Evolutionary conservation across 1,140 invertebrate genomes (phyloP), one percentile per base, ranked within the genome.

Genomic region (Cephus cinctus): DNA sequence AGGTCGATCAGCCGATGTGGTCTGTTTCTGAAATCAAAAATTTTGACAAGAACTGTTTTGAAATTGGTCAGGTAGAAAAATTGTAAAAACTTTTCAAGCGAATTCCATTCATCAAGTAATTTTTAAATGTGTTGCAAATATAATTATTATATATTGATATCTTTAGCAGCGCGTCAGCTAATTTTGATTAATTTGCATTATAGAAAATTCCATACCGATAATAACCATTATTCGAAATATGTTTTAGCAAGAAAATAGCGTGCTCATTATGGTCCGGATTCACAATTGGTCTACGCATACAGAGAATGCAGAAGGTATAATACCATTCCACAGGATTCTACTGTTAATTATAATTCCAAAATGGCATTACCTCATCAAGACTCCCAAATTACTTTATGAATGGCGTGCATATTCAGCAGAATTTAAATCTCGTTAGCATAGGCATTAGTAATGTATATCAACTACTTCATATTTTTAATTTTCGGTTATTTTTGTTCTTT

Each of bases 331-430:
- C 22, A 30, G 18, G 12, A 44, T 20, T 12, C n/a, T 34, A n/a
- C 21, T 27, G 15, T 20, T 15, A 42, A 43, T 36, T 30, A 22
- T 15, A 47, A 39, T n/a, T n/a, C n/a, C n/a, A 48, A 31, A 21
- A 22, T 44, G 5, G 20, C 25, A 41, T 52, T 54, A 75, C 74
- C 73, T 75, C 73, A 75, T 75, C 65, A 76, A 76, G 72, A 69
- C 71, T 76, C 74, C 74, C 74, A 76, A 76, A 76, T 76, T 73
- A 72, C n/a, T 67, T 63, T 65, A 67, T 69, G 69, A 76, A 76
- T 75, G 68, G 64, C 52, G 14, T 53, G 44, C 41, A 34, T 41
- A 46, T 53, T 53, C 36, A 50, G 35, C 53, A 52, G 71, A 69
- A 60, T 69, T 75, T 76, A 76, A 76, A 76, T 76, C 74, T 76